A percentile compares a stretch with the other conserved stretches of the same genome.
These are phyloP conservation scores for Drosophila pachea DNA, from an alignment of 1,140 invertebrate species.

Conservation along the genomic window DNA sequence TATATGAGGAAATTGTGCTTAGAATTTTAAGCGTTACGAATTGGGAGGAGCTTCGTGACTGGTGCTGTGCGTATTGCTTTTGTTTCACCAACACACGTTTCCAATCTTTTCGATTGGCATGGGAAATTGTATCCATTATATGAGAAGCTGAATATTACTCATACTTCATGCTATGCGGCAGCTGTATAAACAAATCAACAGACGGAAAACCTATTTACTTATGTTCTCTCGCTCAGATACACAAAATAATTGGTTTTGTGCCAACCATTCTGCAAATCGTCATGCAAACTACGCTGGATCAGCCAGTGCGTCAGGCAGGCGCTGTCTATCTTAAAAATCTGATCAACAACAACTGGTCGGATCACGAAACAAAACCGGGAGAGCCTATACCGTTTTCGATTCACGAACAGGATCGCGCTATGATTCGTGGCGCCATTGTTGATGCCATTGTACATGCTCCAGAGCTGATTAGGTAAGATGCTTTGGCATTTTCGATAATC, in stretches of 20 bases:
- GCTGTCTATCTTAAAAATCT: conserved; percentile 98
- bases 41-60: conserved; percentile 9
- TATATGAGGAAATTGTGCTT: conserved; percentile 35
- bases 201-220: conserved; percentile 27
- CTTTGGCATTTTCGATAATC: not conserved
- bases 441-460: conserved; percentile 96
- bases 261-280: conserved; percentile 95
- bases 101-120: conserved; percentile 20
- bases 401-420: conserved; percentile 96
- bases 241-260: conserved; percentile 97
- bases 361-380: conserved; percentile 88
- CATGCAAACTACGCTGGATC: conserved; percentile 92
- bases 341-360: conserved; percentile 92
- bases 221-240: conserved; percentile 82
- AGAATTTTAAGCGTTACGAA: conserved; percentile 57
- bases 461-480: conserved; percentile 87
- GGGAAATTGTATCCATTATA: conserved; percentile 9
- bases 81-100: conserved; percentile 42
- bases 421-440: conserved; percentile 95
- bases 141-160: conserved; percentile 24
- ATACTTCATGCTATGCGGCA: conserved; percentile 33
- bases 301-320: conserved; percentile 96
- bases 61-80: conserved; percentile 21
- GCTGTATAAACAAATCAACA: conserved; percentile 60
- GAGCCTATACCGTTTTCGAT: conserved; percentile 90